Conservation (phyloP, 2,113 vertebrate species). For the Lathamus discolor region DNA sequence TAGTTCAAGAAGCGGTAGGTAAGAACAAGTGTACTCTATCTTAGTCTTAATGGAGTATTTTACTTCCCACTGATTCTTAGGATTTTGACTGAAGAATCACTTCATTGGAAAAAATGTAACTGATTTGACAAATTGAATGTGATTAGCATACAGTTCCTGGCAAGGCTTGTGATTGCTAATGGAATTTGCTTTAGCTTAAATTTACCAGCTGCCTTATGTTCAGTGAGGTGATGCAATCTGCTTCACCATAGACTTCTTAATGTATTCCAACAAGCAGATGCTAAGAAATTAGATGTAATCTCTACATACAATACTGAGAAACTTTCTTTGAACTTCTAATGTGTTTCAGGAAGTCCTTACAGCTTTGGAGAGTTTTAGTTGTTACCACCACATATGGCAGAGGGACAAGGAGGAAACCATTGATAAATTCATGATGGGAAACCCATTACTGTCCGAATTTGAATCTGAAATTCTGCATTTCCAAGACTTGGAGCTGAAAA, state of each 20-base stretch:
- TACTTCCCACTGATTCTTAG: neutral
- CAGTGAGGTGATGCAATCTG: neutral
- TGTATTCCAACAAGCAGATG: neutral
- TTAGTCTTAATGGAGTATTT: neutral
- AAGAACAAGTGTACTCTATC: neutral
- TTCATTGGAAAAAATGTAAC: neutral
- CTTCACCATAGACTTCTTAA: neutral
- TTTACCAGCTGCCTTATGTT: neutral
- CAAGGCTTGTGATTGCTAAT: neutral
- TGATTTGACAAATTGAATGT: neutral
- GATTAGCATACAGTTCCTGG: neutral
- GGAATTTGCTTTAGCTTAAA: neutral
- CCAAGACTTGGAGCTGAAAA: constrained; percentile 83
- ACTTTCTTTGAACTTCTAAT: neutral
- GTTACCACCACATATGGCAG: constrained; percentile 92
- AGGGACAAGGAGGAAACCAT: constrained; percentile 85
- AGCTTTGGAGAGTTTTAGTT: constrained; percentile 80
- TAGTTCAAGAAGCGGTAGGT: neutral
- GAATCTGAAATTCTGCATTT: constrained; percentile 91
- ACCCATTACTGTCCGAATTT: constrained; percentile 86
- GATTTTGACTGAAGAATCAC: neutral
- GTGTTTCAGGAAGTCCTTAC: constrained; percentile 82
- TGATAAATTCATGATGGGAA: constrained; percentile 75
- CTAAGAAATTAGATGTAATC: neutral
- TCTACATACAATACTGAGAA: neutral